Conservation (phyloP, 2,888 invertebrate genomes). For the Merodon equestris region DNA sequence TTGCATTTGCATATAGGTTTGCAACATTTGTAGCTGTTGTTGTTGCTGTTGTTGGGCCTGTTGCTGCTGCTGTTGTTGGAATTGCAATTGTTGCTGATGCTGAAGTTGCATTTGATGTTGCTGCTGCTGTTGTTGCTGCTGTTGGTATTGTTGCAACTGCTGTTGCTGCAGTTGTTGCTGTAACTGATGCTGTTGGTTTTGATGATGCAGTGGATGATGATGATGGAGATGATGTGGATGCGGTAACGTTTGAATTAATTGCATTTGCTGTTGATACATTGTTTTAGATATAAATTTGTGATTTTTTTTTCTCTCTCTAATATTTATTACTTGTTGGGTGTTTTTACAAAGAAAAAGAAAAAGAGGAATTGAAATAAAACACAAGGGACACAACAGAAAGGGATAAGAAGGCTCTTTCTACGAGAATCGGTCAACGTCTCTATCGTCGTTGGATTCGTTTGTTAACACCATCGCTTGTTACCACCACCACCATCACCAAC, state of each 20-base stretch:
- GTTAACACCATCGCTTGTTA: constrained; percentile 29
- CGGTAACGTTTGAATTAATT: constrained; percentile 78
- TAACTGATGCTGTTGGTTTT: constrained; percentile 69
- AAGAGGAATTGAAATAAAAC: constrained; percentile 27
- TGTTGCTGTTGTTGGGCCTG: constrained; percentile 75
- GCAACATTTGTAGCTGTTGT: constrained; percentile 76
- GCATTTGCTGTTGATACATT: constrained; percentile 77
- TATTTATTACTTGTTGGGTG: constrained; percentile 24
- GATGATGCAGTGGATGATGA: constrained; percentile 60
- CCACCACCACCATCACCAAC: constrained; percentile 55
- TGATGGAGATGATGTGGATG: constrained; percentile 71
- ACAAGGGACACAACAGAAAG: constrained; percentile 7
- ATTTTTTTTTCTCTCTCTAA: constrained; percentile 18
- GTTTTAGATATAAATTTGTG: constrained; percentile 37
- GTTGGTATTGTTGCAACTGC: constrained; percentile 68
- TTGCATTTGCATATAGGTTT: constrained; percentile 77
- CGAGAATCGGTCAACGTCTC: constrained; percentile 20
- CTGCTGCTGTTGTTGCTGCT: constrained; percentile 71
- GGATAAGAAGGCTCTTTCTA: constrained; percentile 24
- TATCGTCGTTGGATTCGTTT: constrained; percentile 21
- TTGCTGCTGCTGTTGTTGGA: constrained; percentile 74
- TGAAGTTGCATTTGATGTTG: constrained; percentile 72
- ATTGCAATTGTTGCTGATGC: constrained; percentile 70
- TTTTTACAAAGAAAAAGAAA: constrained; percentile 20
- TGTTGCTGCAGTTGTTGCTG: constrained; percentile 75